Evolutionary conservation across 2,888 invertebrate genomes (phyloP).

Genomic region (Apotomis betuletana): DNA sequence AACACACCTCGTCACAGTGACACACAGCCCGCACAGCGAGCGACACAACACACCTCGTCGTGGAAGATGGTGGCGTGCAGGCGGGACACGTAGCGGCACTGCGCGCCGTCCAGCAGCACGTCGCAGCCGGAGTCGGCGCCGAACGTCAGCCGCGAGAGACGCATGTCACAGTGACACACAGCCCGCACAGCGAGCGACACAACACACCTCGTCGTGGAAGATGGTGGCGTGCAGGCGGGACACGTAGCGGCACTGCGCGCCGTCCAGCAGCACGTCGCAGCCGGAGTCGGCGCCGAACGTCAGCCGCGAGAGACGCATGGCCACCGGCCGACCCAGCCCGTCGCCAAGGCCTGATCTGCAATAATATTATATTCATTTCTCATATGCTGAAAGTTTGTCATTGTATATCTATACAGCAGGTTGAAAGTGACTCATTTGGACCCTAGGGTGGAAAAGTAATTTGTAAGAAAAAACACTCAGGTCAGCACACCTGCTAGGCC

Average conservation of each 20-base stretch:
- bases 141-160: constrained; percentile 55
- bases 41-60: constrained; percentile 86
- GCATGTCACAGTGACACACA: too few species aligned
- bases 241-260: constrained; percentile 64
- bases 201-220: constrained; percentile 90
- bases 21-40: too few species aligned
- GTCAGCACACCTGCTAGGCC: too few species aligned
- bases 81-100: constrained; percentile 81
- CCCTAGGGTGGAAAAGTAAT: too few species aligned
- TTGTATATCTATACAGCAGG: too few species aligned
- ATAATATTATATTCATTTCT: too few species aligned
- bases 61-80: constrained; percentile 92
- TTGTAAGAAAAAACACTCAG: too few species aligned
- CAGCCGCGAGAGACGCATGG: constrained; percentile 68
- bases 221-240: constrained; percentile 91
- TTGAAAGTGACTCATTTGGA: too few species aligned
- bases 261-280: constrained; percentile 86
- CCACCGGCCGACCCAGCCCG: constrained; percentile 61
- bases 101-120: constrained; percentile 84
- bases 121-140: constrained; percentile 84
- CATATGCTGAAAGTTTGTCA: too few species aligned
- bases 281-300: constrained; percentile 83
- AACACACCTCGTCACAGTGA: constrained; percentile 81
- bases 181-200: too few species aligned
- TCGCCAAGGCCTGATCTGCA: constrained; percentile 49